These are phyloP conservation scores for Jordanella pulchra DNA, from an alignment of 2,797 vertebrate species.

Conservation along the genomic window DNA sequence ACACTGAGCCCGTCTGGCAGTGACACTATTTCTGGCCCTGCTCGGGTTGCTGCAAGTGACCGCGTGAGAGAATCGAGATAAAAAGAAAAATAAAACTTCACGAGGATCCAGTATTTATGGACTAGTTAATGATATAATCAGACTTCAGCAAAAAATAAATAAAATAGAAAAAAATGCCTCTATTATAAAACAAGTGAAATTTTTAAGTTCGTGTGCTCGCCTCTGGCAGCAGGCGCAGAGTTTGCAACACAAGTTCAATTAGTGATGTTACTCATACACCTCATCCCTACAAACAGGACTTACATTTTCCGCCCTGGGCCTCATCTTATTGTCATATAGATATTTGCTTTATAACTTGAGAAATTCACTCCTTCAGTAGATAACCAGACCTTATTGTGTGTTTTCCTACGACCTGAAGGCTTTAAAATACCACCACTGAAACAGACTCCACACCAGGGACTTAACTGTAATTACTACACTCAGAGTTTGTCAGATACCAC, in stretches of 20 bases:
- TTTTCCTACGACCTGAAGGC: slow-evolving; percentile 2
- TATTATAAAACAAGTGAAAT: background rate
- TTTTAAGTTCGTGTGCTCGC: no score
- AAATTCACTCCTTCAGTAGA: slow-evolving; percentile 41
- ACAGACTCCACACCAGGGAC: slow-evolving; percentile 21
- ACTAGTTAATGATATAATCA: slow-evolving; percentile 54
- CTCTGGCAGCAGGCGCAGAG: background rate
- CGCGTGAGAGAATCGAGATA: slow-evolving; percentile 67
- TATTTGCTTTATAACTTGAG: slow-evolving; percentile 45
- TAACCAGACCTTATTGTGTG: slow-evolving; percentile 41
- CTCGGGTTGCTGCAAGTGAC: slow-evolving; percentile 74
- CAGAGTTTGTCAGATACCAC: slow-evolving; percentile 36
- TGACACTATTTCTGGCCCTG: slow-evolving; percentile 76
- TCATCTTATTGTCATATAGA: slow-evolving; percentile 24
- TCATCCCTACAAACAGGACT: slow-evolving; percentile 19
- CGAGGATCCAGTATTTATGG: slow-evolving; percentile 53
- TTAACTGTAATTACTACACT: slow-evolving; percentile 21
- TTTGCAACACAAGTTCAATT: slow-evolving; percentile 20
- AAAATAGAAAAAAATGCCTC: no score
- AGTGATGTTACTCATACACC: slow-evolving; percentile 8
- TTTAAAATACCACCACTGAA: slow-evolving; percentile 11
- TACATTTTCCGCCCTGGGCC: slow-evolving; percentile 34
- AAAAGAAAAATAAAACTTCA: slow-evolving; percentile 67
- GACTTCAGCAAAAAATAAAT: slow-evolving; percentile 8
- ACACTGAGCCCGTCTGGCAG: slow-evolving; percentile 67